Conservation (phyloP, 2,888 invertebrate genomes). For the Cheilosia vulpina region DNA sequence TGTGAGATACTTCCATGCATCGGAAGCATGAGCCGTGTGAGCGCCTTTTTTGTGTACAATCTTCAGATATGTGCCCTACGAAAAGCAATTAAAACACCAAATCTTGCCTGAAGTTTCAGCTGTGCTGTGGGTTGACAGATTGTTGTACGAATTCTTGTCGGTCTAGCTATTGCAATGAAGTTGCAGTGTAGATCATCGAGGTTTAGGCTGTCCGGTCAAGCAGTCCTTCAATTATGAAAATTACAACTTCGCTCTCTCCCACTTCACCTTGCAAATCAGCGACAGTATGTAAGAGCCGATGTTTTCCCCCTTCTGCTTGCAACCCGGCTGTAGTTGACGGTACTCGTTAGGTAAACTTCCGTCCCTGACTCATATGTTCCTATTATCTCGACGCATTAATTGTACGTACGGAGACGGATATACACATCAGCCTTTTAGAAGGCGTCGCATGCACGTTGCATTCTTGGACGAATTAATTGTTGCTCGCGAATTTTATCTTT, state of each 20-base stretch:
- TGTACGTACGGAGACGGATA: too few relatives aligned
- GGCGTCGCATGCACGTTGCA: not conserved
- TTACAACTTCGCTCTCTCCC: constrained; percentile 3
- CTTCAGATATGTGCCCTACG: constrained; percentile 16
- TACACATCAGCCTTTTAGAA: not conserved
- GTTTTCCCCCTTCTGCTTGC: constrained; percentile 5
- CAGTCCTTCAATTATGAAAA: constrained; percentile 15
- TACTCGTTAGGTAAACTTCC: too few relatives aligned
- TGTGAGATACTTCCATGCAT: constrained; percentile 17
- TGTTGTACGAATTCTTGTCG: too few relatives aligned
- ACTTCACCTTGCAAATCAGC: constrained; percentile 6
- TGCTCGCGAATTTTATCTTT: not conserved
- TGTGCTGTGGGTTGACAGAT: too few relatives aligned
- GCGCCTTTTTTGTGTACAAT: constrained; percentile 12
- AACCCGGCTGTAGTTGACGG: constrained; percentile 17
- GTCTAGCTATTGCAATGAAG: too few relatives aligned
- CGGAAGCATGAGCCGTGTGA: constrained; percentile 25
- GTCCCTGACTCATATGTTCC: constrained; percentile 24
- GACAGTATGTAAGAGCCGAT: constrained; percentile 13
- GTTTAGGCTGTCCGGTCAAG: too few relatives aligned
- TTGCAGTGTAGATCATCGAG: too few relatives aligned
- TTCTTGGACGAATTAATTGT: not conserved
- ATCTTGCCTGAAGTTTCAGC: constrained; percentile 2
- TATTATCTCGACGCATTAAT: not conserved
- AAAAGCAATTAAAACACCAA: constrained; percentile 18